Evolutionary conservation across 2,797 vertebrate species (phyloP).

Genomic region (Muscicapa striata): DNA sequence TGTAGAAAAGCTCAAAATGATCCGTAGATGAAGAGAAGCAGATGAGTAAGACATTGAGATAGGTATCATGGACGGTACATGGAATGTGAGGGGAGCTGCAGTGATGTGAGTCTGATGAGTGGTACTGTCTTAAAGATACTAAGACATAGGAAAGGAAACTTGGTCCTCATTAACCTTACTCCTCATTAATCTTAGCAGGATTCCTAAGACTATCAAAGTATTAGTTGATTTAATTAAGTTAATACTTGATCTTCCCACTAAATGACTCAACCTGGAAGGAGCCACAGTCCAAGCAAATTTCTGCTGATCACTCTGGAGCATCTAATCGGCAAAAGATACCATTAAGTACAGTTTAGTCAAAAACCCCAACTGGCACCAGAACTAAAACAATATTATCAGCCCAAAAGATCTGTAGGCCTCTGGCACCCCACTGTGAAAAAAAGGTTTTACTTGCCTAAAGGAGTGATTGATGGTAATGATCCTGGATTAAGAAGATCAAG

Average conservation of each 20-base stretch:
- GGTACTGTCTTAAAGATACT: background rate
- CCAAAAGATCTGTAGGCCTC: background rate
- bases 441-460: background rate
- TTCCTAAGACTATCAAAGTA: background rate
- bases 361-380: background rate
- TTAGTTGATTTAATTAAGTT: conserved; percentile 44
- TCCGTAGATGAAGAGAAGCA: background rate
- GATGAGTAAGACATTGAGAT: background rate
- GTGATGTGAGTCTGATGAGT: background rate
- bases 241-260: conserved; percentile 27
- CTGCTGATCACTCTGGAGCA: background rate
- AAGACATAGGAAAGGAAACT: background rate
- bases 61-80: rapidly evolving
- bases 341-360: background rate
- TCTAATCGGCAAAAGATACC: background rate
- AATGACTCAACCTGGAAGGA: background rate
- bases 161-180: background rate
- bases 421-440: background rate
- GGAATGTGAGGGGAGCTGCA: background rate
- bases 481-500: conserved; percentile 49
- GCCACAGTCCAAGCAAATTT: background rate
- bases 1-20: background rate
- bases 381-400: background rate
- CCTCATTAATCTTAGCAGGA: conserved; percentile 6
- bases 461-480: conserved; percentile 38